Evolutionary conservation across 2,113 vertebrate species (phyloP), one percentile per base, ranked within the genome.

Genomic region (Leptodactylus fuscus): DNA sequence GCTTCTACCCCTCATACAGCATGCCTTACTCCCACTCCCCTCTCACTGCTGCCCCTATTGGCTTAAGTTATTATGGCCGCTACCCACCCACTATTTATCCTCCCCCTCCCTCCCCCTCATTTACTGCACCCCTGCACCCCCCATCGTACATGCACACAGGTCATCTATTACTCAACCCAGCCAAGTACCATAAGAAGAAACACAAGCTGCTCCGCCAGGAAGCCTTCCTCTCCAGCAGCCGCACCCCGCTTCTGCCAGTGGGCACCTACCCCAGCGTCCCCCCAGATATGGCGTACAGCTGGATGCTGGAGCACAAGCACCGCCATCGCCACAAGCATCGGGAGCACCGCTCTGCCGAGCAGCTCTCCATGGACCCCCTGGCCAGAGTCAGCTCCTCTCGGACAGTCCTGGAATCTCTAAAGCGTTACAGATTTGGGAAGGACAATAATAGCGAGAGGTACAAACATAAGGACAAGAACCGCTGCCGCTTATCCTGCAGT

Each of bases 241-340:
- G 91, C 90, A 94, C 87, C 71, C 96, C 95, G 0, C 93, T 97
- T 13, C 93, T 97, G 34, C 96, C 97, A 29, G 94, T 94, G 95
- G 93, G 97, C 81, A 94, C 92, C 6, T 93, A 92, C 53, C 93
- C 95, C 91, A 96, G 95, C 0, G 95, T 96, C 10, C 91, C 95
- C 0, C 94, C 96, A 0, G 93, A 95, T 78, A 93, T 95, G 91
- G 94, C 96, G 58, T 97, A 96, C 0, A 94, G 95, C 85, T 98
- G 97, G 91, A 96, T 97, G 97, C 89, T 95, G 0, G 94, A 98
- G n/a, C 97, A 98, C 89, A 99, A 99, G 90, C 98, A 99, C 87
- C 96, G 98, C 55, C 98, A 99, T 87, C 95, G 97, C 58, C 97
- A 99, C 90, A 98, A 98, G 91, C 97, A 99, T 90, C 92, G 98